Conservation (phyloP, 2,797 vertebrate genomes). For the Microchirus variegatus region DNA sequence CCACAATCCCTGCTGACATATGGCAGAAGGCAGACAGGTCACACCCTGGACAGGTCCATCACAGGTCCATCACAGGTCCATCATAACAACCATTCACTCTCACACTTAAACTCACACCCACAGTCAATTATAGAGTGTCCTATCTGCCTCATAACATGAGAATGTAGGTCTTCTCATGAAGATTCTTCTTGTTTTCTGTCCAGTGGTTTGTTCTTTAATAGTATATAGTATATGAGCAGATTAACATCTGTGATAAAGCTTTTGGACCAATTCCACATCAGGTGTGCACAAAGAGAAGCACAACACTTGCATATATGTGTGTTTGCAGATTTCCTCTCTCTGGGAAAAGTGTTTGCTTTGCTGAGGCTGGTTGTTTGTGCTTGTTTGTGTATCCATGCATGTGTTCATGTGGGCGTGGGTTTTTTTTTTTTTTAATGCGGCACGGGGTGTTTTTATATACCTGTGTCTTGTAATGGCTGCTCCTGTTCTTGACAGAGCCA, state of each 20-base stretch:
- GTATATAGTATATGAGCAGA: conserved; percentile 6
- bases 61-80: too few relatives aligned
- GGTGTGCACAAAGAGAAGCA: conserved; percentile 40
- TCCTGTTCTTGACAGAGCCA: conserved; percentile 34
- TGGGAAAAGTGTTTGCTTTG: conserved; percentile 56
- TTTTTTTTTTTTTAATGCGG: too few relatives aligned
- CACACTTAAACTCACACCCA: too few relatives aligned
- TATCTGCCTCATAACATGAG: too few relatives aligned
- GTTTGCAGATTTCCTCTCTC: conserved; percentile 56
- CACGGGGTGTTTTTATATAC: conserved; percentile 39
- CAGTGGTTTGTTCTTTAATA: background rate
- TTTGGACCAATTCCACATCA: conserved; percentile 38
- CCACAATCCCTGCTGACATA: background rate
- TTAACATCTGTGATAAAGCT: conserved; percentile 22
- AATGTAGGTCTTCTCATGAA: too few relatives aligned
- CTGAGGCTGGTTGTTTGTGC: conserved; percentile 54
- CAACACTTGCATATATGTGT: conserved; percentile 60
- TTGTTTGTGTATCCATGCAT: conserved; percentile 42
- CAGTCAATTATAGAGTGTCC: too few relatives aligned
- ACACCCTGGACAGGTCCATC: too few relatives aligned
- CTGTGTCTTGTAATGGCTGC: conserved; percentile 54
- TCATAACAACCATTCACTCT: too few relatives aligned
- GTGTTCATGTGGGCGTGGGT: conserved; percentile 27
- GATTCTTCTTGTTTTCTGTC: conserved; percentile 4
- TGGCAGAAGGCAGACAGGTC: too few relatives aligned